Evolutionary conservation across 1,140 invertebrate species (phyloP), one percentile per base, ranked within the genome.

Genomic region (Leguminivora glycinivorella): DNA sequence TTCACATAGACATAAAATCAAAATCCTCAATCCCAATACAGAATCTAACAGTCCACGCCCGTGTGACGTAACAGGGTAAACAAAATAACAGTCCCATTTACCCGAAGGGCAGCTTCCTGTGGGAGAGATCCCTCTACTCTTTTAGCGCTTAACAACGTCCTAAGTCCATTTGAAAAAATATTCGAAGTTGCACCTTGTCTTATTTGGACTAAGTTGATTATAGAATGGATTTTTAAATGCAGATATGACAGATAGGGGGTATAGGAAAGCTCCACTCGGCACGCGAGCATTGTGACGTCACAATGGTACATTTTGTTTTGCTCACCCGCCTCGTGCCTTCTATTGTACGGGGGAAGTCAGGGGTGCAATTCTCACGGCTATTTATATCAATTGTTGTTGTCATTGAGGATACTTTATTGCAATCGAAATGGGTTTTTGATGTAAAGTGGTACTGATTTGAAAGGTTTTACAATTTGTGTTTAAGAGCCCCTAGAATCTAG

Each of bases 41-140:
- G 40, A 5, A 17, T 22, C 47, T 6, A 52, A 52, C n/a, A 52
- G 47, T 22, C 47, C 17, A 52, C 47, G 47, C 47, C 47, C 47
- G 19, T 43, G 14, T 43, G 47, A 52, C 19, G 19, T 52, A 52
- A 52, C 17, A 52, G 7, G 47, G 47, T 52, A 52, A 52, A 52
- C 47, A 52, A 52, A 52, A 52, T 52, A 52, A 22, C 47, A 52
- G 47, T 52, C 19, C 47, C 47, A 52, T 52, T 52, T 52, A 52
- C 19, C 47, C 47, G 47, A 52, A 52, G 47, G 68, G 43, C 66
- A 73, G 70, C 70, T 72, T 75, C 71, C 71, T 73, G 69, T 78
- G 74, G 76, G 76, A 78, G 75, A 66, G 22, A 43, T 68, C 67
- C 70, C 52, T 68, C 19, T 69, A 52, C 47, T 52, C 4, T 19